Evolutionary conservation across 2,113 vertebrate species (phyloP).

Genomic region (Pelodiscus sinensis): DNA sequence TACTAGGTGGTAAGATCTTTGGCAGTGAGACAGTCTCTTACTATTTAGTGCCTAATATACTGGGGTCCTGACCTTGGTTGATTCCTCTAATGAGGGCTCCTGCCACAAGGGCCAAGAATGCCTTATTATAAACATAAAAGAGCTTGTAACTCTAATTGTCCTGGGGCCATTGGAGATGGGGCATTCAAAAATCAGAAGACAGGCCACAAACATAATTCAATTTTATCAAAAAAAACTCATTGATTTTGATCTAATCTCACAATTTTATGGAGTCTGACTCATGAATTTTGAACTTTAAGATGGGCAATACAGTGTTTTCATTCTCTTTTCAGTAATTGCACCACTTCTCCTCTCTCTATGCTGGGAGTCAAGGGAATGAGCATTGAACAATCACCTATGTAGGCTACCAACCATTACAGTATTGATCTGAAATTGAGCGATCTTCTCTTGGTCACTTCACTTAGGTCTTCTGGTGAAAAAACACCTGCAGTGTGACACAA

Average conservation of each 20-base stretch:
- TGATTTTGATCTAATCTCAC: background rate
- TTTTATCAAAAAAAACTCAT: background rate
- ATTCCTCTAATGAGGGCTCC: background rate
- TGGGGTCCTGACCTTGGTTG: background rate
- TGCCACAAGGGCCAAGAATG: background rate
- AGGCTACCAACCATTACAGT: background rate
- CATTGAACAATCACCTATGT: background rate
- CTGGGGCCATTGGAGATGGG: background rate
- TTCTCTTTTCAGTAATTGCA: background rate
- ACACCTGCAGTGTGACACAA: background rate
- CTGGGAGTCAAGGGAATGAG: fast-evolving
- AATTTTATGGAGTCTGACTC: background rate
- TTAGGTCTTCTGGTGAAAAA: background rate
- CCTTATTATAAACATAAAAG: background rate
- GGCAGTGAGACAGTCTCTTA: background rate
- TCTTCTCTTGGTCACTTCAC: background rate
- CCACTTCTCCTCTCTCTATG: background rate
- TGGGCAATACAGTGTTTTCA: background rate
- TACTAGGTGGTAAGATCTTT: background rate
- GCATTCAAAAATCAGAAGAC: background rate
- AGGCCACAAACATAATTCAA: background rate
- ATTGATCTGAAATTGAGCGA: background rate
- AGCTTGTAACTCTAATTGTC: background rate
- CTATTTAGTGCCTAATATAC: background rate
- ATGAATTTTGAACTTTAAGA: background rate